Base-by-base conservation (phyloP, 2,888 invertebrate species). In the Harpalus rubripes region DNA sequence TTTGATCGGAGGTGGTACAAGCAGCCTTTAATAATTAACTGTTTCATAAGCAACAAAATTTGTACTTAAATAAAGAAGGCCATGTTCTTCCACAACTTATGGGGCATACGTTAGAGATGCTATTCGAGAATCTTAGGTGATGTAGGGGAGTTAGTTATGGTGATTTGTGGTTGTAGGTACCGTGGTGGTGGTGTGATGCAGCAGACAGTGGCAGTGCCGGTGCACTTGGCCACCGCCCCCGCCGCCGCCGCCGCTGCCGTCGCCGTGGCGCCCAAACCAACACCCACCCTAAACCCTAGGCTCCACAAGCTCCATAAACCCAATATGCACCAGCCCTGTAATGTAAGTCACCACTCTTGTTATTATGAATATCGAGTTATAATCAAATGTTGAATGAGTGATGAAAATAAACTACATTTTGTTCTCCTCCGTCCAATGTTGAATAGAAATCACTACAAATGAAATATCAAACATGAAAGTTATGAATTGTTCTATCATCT, bases 181-280 rank as follows among this genome's bases (percentile, higher is more conserved):
- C 52, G 59, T 80, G 56, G 16, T 16, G 61, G 61, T 80, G 61
- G 76, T 84, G 84, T 41, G 78, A 84, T 84, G 84, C 84, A 84
- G 84, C 84, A 84, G 59, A 84, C 84, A 0, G 44, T 52, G 44
- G 44, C 44, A 8, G 44, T 52, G 44, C 44, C 44, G 44, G 44
- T 52, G 44, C 44, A 52, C 44, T 8, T 52, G 44, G 32, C 65
- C 65, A 18, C 56, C 52, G 15, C 78, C 52, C 39, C 63, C 63
- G 76, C 78, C 63, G 78, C 8, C 44, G 59, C 65, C 76, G 72
- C 5, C 22, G 76, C 56, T 56, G 74, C 56, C 22, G 74, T 59
- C 44, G 32, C 41, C 22, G 32, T 56, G 76, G 78, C 41, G 16
- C 61, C 52, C 78, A 74, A 72, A 18, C 76, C 22, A 0, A 22